Evolutionary conservation across 2,888 invertebrate genomes (phyloP), one percentile per base, ranked within the genome.

Genomic region (Epicampocera succincta): DNA sequence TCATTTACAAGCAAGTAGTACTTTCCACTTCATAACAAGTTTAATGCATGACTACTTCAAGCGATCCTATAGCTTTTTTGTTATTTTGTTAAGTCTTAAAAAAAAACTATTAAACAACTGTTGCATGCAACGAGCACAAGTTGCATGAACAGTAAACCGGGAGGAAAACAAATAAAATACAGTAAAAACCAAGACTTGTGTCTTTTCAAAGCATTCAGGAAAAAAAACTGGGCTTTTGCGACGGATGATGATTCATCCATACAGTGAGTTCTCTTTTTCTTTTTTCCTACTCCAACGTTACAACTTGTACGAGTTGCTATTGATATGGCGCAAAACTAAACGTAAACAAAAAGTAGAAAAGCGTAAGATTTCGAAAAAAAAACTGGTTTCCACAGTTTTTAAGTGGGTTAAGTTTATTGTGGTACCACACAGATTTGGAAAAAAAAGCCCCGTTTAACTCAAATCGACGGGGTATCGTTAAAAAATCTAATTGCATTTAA

Each of bases 181-280:
- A 54, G 4, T 25, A n/a, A 25, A 46, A 68, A 46, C 3, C 56
- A 71, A 65, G 65, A 71, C 71, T 80, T 78, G 60, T 58, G 21
- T 12, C 40, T 72, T 56, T 52, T 13, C 15, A n/a, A 61, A 63
- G 8, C 44, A 25, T 17, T 33, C 6, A 9, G 33, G 33, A 33
- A 50, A 56, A 4, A 48, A 21, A 66, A 68, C 72, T 69, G 63
- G 81, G 61, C 68, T 72, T 61, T 73, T 72, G 19, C 25, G 80
- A n/a, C n/a, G n/a, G n/a, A n/a, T n/a, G n/a, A 80, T 80, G 80
- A 80, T 50, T 80, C 81, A 77, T 81, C 12, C 48, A 56, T 38
- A 4, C 29, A 65, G 19, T 58, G 33, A 74, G 19, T 61, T 68
- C 8, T 42, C 8, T 21, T 29, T 38, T 42, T n/a, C 25, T 42